Evolutionary conservation across 2,113 vertebrate genomes (phyloP).

Genomic region (Empidonax alnorum): DNA sequence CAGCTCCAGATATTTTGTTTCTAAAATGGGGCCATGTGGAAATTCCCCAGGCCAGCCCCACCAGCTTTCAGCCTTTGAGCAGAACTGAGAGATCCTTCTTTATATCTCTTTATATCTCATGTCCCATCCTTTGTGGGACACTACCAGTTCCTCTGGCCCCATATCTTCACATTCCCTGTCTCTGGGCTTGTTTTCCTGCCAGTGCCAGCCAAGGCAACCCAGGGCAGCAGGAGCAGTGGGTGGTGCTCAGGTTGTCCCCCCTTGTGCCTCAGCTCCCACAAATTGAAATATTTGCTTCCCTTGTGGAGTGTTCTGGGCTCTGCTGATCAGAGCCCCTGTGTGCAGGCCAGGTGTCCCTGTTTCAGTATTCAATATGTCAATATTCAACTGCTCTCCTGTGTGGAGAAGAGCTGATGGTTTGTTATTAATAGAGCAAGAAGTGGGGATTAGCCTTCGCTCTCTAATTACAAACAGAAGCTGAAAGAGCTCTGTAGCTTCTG

Average conservation of each 20-base stretch:
- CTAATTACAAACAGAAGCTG: constrained; percentile 45
- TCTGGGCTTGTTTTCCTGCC: background rate
- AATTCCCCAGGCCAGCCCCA: background rate
- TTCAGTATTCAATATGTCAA: background rate
- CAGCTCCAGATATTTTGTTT: background rate
- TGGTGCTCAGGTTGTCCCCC: background rate
- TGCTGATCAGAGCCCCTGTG: background rate
- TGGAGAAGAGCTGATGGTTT: background rate
- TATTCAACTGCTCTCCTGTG: background rate
- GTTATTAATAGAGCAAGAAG: constrained; percentile 32
- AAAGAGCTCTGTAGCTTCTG: constrained; percentile 30
- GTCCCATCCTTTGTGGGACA: background rate
- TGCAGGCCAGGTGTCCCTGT: background rate
- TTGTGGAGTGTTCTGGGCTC: background rate
- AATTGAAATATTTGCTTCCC: background rate
- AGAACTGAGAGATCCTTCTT: background rate
- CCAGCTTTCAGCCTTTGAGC: background rate
- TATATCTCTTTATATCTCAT: background rate
- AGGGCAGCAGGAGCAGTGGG: background rate
- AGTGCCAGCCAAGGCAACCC: background rate
- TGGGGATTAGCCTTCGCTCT: constrained; percentile 48
- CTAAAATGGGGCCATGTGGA: background rate
- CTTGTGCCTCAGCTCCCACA: background rate
- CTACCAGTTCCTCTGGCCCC: background rate
- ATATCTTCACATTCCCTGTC: background rate